Evolutionary conservation across 2,113 vertebrate genomes (phyloP).

Genomic region (Micromys minutus): DNA sequence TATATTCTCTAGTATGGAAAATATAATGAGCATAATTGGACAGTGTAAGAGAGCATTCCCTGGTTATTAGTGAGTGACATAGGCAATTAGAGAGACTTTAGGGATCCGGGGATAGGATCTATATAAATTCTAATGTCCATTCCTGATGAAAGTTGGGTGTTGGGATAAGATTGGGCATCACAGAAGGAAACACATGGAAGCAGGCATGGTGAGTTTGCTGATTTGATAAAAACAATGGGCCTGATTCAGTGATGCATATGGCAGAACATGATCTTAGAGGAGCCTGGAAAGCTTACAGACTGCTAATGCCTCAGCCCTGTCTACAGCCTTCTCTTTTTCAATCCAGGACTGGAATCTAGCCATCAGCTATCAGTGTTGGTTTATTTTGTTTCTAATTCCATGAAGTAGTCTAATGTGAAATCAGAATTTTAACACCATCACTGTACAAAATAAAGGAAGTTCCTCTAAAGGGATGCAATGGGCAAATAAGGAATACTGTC

Average conservation of each 20-base stretch:
- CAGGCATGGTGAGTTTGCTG: neutral
- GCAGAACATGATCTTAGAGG: neutral
- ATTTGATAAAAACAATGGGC: neutral
- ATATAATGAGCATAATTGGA: neutral
- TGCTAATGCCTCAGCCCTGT: too few species aligned
- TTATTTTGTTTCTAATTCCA: neutral
- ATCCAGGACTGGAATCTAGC: neutral
- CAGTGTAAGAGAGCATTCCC: neutral
- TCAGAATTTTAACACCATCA: slow-evolving; percentile 9
- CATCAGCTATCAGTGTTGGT: neutral
- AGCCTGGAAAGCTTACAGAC: neutral
- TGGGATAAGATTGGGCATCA: neutral
- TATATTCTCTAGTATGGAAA: neutral
- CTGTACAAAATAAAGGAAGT: neutral
- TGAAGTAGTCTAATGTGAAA: neutral
- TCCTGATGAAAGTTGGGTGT: neutral
- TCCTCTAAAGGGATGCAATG: slow-evolving; percentile 2
- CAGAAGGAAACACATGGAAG: neutral
- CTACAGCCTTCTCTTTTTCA: neutral
- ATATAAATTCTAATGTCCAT: neutral
- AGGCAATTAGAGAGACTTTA: neutral
- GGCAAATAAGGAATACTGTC: neutral
- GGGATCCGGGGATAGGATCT: neutral
- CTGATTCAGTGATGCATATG: neutral
- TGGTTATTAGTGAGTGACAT: neutral